phyloP scores from a whole-genome alignment of 2,888 invertebrate species.

The Leptogaster cylindrica region DNA sequence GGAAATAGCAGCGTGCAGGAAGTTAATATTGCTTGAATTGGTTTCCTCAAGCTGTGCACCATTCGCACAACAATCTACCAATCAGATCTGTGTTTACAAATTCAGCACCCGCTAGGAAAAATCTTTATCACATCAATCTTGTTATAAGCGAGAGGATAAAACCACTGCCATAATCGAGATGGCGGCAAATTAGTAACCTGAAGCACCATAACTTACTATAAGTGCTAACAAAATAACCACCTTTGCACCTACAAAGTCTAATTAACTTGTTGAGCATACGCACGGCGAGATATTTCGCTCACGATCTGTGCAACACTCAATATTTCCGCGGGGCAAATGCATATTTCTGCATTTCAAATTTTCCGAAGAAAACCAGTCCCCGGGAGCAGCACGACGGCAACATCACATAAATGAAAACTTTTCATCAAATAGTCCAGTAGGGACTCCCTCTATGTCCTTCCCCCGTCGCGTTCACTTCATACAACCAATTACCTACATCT shows the following conservation, averaged over 20 bases:
- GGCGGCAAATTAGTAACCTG: conserved; percentile 22
- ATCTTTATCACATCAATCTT: conserved; percentile 19
- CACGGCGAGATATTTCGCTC: conserved; percentile 23
- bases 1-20: too few relatives aligned
- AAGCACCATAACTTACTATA: conserved; percentile 14
- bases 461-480: neutral
- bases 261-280: conserved; percentile 26
- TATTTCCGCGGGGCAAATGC: conserved; percentile 16
- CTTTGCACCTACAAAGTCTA: conserved; percentile 33
- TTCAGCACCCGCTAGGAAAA: neutral
- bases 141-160: conserved; percentile 7
- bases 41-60: too few relatives aligned
- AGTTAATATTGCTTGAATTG: too few relatives aligned
- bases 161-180: neutral
- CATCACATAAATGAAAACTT: conserved; percentile 12
- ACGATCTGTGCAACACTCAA: conserved; percentile 7
- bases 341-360: conserved; percentile 32
- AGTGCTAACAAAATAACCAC: conserved; percentile 30
- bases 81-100: conserved; percentile 13
- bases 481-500: conserved; percentile 47
- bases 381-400: neutral
- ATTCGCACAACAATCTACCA: neutral
- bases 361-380: conserved; percentile 22
- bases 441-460: neutral
- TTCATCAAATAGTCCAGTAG: conserved; percentile 18